Evolutionary conservation across 2,888 invertebrate genomes (phyloP), one percentile per base, ranked within the genome.

Genomic region (Sinotaia quadrata): DNA sequence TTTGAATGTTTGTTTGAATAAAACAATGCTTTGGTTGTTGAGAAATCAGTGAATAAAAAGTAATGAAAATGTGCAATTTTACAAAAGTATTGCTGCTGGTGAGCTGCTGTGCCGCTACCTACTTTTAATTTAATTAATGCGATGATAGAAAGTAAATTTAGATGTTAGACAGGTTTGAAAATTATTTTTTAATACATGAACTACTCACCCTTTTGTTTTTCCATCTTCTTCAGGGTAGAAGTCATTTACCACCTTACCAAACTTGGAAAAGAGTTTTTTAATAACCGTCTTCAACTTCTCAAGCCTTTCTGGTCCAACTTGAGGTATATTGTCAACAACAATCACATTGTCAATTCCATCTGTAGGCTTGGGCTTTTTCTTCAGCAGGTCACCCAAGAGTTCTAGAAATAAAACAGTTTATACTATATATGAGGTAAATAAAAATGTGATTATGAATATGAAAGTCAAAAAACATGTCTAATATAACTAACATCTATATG

Each of bases 301-400:
- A 76, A 97, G 90, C 65, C 97, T 81, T 78, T 95, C 95, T 41
- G 94, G 93, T 63, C 95, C 97, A 79, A 98, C 97, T 88, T 94
- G 93, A 51, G 99, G 99, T 68, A 97, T 94, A 76, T 98, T 97
- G 87, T 98, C 98, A 12, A 99, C 95, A 15, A 99, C 95, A 76
- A 99, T 93, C 59, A 98, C 95, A 83, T 94, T 95, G 88, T 98
- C 97, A 67, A 97, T 95, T 57, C 97, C 97, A 89, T 97, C 97
- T 4, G 95, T 95, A 89, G 97, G 97, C 78, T 94, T 93, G 2
- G 99, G 99, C 86, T 94, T 94, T 80, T 93, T 92, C 79, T 93
- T 92, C 77, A 98, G 89, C 79, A 98, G 90, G 89, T 98, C 98
- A n/a, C 92, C 94, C 74, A 98, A 90, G 67, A 99, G 91, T 87